These are phyloP conservation scores for Leptinotarsa texana DNA, from an alignment of 1,140 invertebrate genomes.

Conservation along the genomic window DNA sequence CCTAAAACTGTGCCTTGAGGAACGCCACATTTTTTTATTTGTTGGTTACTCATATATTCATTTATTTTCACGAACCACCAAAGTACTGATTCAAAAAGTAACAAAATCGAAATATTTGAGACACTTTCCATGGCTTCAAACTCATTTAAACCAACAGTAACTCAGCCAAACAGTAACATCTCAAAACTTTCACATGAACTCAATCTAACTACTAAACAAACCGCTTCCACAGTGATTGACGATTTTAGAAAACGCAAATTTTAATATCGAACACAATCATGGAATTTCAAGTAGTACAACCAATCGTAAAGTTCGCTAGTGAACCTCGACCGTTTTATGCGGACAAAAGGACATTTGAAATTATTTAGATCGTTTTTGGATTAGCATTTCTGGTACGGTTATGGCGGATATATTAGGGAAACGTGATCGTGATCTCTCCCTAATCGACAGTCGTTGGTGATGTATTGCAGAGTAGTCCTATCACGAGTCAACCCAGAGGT, in stretches of 20 bases:
- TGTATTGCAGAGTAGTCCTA: neutral
- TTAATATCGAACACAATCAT: neutral
- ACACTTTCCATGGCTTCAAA: too few relatives aligned
- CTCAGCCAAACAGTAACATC: neutral
- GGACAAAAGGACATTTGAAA: slow-evolving; percentile 13
- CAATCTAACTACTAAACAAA: neutral
- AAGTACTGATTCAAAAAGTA: too few relatives aligned
- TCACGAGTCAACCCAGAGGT: slow-evolving; percentile 16
- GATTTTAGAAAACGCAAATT: slow-evolving; percentile 2
- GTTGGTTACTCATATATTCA: too few relatives aligned
- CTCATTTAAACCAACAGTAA: too few relatives aligned
- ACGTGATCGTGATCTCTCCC: slow-evolving; percentile 15
- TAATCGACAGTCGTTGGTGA: slow-evolving; percentile 13
- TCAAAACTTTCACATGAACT: neutral
- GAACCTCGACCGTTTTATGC: slow-evolving; percentile 2
- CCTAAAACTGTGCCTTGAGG: too few relatives aligned
- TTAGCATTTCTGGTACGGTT: slow-evolving; percentile 13
- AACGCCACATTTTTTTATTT: too few relatives aligned
- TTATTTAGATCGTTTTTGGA: slow-evolving; percentile 18
- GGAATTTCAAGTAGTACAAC: neutral
- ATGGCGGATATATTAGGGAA: slow-evolving; percentile 20
- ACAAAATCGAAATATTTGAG: too few relatives aligned
- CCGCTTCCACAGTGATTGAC: neutral
- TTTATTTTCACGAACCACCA: too few relatives aligned
- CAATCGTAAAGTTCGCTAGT: neutral